Percentiles rank a stretch among this genome's conserved stretches.
These are phyloP conservation scores for Tenthredo livida DNA, from an alignment of 2,888 invertebrate species.

Conservation along the genomic window DNA sequence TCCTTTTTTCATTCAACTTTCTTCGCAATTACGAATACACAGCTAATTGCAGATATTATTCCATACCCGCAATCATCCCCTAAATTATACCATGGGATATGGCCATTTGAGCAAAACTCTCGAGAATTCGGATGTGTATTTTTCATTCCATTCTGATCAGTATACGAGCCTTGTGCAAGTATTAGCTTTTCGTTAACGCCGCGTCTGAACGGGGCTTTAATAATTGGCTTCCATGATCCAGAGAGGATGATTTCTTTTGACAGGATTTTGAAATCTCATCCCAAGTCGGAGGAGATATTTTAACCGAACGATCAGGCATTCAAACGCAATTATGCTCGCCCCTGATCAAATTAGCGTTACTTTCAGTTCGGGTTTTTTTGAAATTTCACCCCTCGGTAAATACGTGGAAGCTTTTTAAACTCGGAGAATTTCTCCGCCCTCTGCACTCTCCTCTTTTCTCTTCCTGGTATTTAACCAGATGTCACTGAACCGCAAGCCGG, in stretches of 20 bases:
- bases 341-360: slow-evolving; percentile 28
- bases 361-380: neutral
- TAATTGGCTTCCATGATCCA: neutral
- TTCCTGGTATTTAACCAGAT: neutral
- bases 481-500: neutral
- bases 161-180: neutral
- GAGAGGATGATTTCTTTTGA: neutral
- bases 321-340: slow-evolving; percentile 19
- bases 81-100: neutral
- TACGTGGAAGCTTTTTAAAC: neutral
- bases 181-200: neutral
- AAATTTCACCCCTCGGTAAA: neutral
- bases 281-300: neutral
- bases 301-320: slow-evolving; percentile 1
- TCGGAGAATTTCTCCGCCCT: neutral
- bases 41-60: no score
- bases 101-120: neutral
- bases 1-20: no score
- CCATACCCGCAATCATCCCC: no score
- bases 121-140: neutral
- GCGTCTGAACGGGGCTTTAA: neutral
- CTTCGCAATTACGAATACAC: no score
- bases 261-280: neutral
- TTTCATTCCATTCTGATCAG: neutral
- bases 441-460: neutral